Conservation (phyloP, 2,113 vertebrate species). For the Tragelaphus buxtoni region DNA sequence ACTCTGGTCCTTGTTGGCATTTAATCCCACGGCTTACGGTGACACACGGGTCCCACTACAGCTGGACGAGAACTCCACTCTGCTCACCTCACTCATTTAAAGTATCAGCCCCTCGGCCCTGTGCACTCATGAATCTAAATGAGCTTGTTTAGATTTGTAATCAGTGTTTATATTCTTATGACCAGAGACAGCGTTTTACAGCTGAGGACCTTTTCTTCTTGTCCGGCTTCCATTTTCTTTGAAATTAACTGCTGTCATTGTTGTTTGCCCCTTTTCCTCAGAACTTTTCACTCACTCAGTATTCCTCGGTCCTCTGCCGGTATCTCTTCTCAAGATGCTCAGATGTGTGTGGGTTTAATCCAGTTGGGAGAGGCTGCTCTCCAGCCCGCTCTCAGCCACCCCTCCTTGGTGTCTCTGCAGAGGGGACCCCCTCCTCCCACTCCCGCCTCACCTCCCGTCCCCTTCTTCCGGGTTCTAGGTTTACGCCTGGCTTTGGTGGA, state of each 20-base stretch:
- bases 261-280: neutral
- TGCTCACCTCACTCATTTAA: fast-evolving
- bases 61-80: neutral
- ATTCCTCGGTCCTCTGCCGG: neutral
- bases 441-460: too few relatives aligned
- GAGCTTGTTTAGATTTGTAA: neutral
- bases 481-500: fast-evolving
- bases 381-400: neutral
- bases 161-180: neutral
- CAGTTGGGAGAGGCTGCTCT: too few relatives aligned
- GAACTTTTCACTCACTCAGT: too few relatives aligned
- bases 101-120: neutral
- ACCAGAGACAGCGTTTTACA: neutral
- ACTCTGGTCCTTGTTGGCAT: neutral
- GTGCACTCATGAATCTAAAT: fast-evolving
- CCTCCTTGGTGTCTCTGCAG: neutral
- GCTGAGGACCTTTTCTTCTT: neutral
- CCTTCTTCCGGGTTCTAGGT: neutral
- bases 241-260: fast-evolving
- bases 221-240: neutral
- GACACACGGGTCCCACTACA: neutral
- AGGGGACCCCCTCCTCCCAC: too few relatives aligned
- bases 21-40: neutral
- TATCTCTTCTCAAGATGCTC: neutral
- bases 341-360: neutral